Percentiles rank a stretch among this genome's conserved stretches.
Conservation (phyloP, 2,113 vertebrate species). For the Pseudois nayaur region DNA sequence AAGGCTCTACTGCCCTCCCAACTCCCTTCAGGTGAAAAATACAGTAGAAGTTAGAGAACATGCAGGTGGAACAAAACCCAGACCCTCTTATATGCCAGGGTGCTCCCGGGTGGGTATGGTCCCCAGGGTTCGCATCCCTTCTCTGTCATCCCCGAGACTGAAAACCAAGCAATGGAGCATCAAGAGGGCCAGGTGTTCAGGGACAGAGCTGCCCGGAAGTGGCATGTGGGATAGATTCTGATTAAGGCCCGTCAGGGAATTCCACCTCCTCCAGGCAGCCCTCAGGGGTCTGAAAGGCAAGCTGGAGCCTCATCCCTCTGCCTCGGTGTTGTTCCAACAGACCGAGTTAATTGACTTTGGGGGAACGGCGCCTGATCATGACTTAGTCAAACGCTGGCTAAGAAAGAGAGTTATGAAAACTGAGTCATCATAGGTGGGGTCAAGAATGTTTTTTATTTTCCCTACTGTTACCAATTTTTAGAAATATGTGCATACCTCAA, state of each 20-base stretch:
- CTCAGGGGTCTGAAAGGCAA: rapidly evolving
- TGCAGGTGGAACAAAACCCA: background rate
- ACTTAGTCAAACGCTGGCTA: background rate
- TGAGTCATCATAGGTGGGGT: background rate
- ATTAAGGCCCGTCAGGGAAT: background rate
- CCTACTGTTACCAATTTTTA: background rate
- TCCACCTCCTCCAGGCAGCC: background rate
- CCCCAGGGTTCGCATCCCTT: background rate
- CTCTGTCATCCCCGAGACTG: background rate
- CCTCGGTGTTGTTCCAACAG: background rate
- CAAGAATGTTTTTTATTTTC: background rate
- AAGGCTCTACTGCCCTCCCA: background rate
- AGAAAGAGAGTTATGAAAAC: background rate
- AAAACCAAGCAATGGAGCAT: rapidly evolving
- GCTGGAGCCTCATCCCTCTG: background rate
- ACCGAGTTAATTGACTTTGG: background rate
- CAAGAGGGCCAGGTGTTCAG: background rate
- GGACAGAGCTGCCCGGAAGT: rapidly evolving
- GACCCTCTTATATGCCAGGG: rapidly evolving
- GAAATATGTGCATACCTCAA: conserved; percentile 10
- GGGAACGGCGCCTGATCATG: background rate
- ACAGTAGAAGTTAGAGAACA: background rate
- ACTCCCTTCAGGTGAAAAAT: background rate
- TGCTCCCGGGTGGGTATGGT: rapidly evolving
- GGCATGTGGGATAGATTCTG: background rate